phyloP scores from a whole-genome alignment of 2,113 vertebrate genomes.

The Phyllopteryx taeniolatus region DNA sequence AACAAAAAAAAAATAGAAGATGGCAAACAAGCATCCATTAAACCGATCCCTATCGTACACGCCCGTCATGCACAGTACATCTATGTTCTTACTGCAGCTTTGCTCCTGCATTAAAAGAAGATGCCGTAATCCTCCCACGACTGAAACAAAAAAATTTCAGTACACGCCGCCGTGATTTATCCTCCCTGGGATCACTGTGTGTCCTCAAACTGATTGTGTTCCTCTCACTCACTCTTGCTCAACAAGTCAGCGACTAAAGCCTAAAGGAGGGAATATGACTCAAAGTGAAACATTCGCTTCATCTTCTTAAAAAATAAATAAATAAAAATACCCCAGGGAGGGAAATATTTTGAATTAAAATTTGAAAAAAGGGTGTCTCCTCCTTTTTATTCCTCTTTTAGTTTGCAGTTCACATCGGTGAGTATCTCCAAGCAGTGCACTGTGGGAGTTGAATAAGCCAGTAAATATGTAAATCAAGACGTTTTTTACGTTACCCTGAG shows the following conservation, averaged over 20 bases:
- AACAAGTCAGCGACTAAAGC: conserved; percentile 59
- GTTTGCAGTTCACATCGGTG: conserved; percentile 29
- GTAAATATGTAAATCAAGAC: conserved; percentile 47
- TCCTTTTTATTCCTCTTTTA: conserved; percentile 44
- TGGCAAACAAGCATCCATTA: conserved; percentile 30
- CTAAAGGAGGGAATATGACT: conserved; percentile 43
- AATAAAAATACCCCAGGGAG: conserved; percentile 39
- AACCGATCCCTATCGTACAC: conserved; percentile 22
- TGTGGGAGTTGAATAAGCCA: conserved; percentile 50
- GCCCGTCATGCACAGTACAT: conserved; percentile 18
- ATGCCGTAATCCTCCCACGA: conserved; percentile 33
- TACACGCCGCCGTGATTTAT: conserved; percentile 30
- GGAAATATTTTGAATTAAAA: conserved; percentile 31
- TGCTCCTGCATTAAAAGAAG: conserved; percentile 25
- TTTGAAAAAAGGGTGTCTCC: conserved; percentile 28
- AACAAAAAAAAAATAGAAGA: conserved; percentile 20
- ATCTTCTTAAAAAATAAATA: conserved; percentile 52
- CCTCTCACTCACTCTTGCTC: conserved; percentile 18
- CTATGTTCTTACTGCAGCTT: conserved; percentile 32
- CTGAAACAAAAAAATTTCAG: conserved; percentile 4
- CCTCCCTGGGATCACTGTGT: conserved; percentile 18
- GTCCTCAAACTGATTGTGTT: conserved; percentile 34
- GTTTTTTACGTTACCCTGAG: conserved; percentile 31
- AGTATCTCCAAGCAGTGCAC: conserved; percentile 29
- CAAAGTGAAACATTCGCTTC: conserved; percentile 48